A percentile compares a stretch with the other conserved stretches of the same genome.
These are phyloP conservation scores for Ceyx cyanopectus DNA, from an alignment of 2,113 vertebrate species.

Conservation along the genomic window DNA sequence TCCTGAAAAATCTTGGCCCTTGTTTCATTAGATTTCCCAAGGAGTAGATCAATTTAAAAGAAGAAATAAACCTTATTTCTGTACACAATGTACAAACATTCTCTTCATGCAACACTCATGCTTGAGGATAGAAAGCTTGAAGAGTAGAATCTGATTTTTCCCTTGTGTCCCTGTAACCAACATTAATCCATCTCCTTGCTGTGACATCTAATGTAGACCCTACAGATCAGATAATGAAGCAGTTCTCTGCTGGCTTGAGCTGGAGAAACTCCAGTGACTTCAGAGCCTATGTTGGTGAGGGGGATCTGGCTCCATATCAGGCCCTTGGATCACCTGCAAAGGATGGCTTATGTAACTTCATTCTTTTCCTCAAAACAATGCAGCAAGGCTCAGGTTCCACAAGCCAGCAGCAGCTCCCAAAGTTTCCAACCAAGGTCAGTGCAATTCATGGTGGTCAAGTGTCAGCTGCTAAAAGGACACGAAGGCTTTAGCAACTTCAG, in stretches of 20 bases:
- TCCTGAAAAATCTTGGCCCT: not conserved
- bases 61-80: not conserved
- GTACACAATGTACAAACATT: not conserved
- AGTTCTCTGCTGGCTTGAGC: slow-evolving; percentile 20
- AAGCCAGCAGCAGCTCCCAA: not conserved
- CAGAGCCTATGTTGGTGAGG: not conserved
- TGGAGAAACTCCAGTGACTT: slow-evolving; percentile 29
- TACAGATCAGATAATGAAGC: not conserved
- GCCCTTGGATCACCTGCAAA: slow-evolving; percentile 1
- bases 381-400: not conserved
- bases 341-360: not conserved
- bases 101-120: slow-evolving; percentile 1
- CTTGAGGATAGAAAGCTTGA: not conserved
- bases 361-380: slow-evolving; percentile 25
- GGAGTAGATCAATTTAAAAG: not conserved
- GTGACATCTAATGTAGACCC: not conserved
- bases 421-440: not conserved
- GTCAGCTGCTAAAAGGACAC: not conserved
- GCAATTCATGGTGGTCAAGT: not conserved
- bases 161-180: slow-evolving; percentile 9
- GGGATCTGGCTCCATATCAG: not conserved
- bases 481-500: not conserved
- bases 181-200: slow-evolving; percentile 41
- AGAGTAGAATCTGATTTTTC: not conserved
- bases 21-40: not conserved